Base-by-base conservation (phyloP, 1,140 invertebrate species). In the Drosophila virilis region DNA sequence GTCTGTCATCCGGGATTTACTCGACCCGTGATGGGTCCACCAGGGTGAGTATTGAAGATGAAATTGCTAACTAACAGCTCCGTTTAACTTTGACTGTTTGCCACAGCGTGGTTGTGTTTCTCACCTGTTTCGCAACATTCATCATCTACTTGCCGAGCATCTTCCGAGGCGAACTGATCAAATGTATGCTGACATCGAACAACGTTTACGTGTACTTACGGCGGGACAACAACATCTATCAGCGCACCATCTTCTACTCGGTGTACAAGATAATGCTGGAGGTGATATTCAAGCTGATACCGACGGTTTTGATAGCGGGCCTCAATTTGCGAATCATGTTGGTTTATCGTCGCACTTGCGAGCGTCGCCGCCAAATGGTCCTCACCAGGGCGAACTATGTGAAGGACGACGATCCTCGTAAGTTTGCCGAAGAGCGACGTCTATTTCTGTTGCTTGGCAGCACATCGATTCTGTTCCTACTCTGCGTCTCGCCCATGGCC, bases 401-500 rank as follows among this genome's bases (percentile, higher is more conserved):
- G 13, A 92, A 93, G 33, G 94, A 94, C 37, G 94, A 95, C 35
- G 95, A 95, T 91, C 93, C 94, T 0, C 90, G 94, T 10, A 95
- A 95, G 75, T 95, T 95, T 78, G 95, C 95, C 1, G 96, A 96
- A 88, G 96, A 96, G 81, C 93, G 94, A 45, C 92, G 96, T 4
- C 92, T 96, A 0, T 94, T 96, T 45, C 90, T 96, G 17, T 93
- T 96, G 6, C 90, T 96, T 2, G 95, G 95, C 38, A 96, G 95
- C 54, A 96, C 96, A 3, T 96, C 95, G 43, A 94, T 96, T 17
- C 85, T 96, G 15, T 96, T 96, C 89, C 93, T 96, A 17, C 93
- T 96, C 12, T 96, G 96, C 89, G 95, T 96, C 54, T 96, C 95
- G 13, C 96, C 96, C 0, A 96, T 96, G 94, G 95, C 96, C 32